Base-by-base conservation (phyloP, 2,888 invertebrate species). In the Globia sparganii region DNA sequence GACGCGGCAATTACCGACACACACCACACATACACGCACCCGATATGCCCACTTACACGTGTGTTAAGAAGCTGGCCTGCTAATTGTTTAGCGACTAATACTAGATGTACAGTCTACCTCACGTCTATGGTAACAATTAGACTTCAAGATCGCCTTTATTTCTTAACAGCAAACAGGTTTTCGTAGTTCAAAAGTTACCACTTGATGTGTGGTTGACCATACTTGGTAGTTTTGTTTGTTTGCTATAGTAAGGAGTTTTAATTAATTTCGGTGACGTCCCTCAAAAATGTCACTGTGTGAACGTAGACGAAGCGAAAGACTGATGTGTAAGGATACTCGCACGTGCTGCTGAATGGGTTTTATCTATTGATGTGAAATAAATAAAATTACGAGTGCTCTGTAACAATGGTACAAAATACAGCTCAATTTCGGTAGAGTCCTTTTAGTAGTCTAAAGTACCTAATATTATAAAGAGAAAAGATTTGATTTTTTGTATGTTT, bases 1-100 rank as follows among this genome's bases (percentile, higher is more conserved):
- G 96, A 96, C 93, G 94, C 88, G 90, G 91, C 96, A 95, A 96
- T 97, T 97, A 97, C 95, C 93, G 93, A 94, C 95, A 94, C 95
- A 94, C 94, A 93, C 84, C 88, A 81, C 92, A 91, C 91, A 88
- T 87, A 90, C 90, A 88, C 88, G 87, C 85, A 83, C 86, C 77
- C 85, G 84, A 86, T 85, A 88, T 86, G 88, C 84, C 75, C 78
- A 85, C 81, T 86, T 81, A 85, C 80, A 80, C 72, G 80, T 84
- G 77, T 85, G 86, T 86, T 87, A 85, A 88, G 88, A 87, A 87
- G 77, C 76, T 80, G 75, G 58, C 66, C 73, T 62, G 79, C 77
- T 84, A 86, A 87, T 81, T 77, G 85, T 80, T 86, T 81, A 67
- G 75, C 72, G 59, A 75, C 34, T 83, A 65, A 69, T 72, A 8